Percentiles rank a stretch among this genome's conserved stretches.
phyloP scores from a whole-genome alignment of 1,140 invertebrate genomes.

The Diabrotica virgifera region DNA sequence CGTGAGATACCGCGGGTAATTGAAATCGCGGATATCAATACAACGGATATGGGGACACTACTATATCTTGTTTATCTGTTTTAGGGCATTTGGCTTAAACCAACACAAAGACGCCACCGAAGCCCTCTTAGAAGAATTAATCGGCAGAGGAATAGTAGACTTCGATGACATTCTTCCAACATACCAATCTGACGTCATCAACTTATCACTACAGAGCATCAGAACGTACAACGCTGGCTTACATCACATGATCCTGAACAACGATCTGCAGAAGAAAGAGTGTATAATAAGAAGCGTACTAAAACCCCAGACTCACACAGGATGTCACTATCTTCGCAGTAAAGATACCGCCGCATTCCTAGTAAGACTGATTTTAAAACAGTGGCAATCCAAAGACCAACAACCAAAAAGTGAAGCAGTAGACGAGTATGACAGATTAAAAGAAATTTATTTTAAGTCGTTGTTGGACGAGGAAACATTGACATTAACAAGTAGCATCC shows the following conservation, averaged over 20 bases:
- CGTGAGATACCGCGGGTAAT: too few relatives aligned
- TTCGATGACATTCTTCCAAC: constrained; percentile 44
- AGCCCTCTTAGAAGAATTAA: constrained; percentile 45
- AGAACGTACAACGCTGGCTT: constrained; percentile 44
- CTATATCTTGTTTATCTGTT: constrained; percentile 15
- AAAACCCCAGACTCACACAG: constrained; percentile 26
- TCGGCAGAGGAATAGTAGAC: constrained; percentile 41
- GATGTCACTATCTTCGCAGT: constrained; percentile 25
- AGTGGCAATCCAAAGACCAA: constrained; percentile 30
- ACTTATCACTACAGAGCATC: constrained; percentile 45
- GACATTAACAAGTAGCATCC: too few relatives aligned
- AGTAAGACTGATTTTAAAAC: constrained; percentile 37
- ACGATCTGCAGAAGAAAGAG: constrained; percentile 19
- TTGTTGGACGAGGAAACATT: constrained; percentile 25
- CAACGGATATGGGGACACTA: too few relatives aligned
- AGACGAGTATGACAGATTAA: constrained; percentile 22
- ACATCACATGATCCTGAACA: constrained; percentile 15
- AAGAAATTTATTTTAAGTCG: constrained; percentile 33
- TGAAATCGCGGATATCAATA: too few relatives aligned
- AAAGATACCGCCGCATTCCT: constrained; percentile 34
- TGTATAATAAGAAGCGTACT: constrained; percentile 37
- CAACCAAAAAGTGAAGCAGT: constrained; percentile 7
- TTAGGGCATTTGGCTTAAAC: constrained; percentile 43
- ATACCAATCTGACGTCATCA: constrained; percentile 47
- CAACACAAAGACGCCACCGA: constrained; percentile 47